phyloP scores from a whole-genome alignment of 2,888 invertebrate species.

The Ypsolopha sequella region DNA sequence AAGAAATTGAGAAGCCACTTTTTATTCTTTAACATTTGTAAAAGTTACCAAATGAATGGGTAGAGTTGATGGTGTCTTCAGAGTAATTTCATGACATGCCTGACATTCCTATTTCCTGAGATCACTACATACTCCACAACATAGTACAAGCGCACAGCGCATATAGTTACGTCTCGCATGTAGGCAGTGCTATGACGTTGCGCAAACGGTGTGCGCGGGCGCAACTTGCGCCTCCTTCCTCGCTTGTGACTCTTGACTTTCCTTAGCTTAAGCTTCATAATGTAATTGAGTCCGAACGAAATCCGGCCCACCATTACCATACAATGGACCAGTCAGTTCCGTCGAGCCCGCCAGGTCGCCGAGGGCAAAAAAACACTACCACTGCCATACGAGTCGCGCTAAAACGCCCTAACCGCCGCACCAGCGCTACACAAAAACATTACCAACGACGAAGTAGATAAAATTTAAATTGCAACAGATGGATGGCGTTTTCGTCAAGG shows the following conservation, averaged over 20 bases:
- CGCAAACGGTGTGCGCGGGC: constrained; percentile 18
- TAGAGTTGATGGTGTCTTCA: no score
- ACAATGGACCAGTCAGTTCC: constrained; percentile 66
- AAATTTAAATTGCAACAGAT: constrained; percentile 2
- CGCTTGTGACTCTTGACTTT: constrained; percentile 63
- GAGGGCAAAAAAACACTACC: constrained; percentile 67
- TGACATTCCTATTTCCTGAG: no score
- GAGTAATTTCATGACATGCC: no score
- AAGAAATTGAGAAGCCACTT: no score
- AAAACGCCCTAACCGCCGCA: constrained; percentile 13
- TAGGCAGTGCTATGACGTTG: constrained; percentile 3
- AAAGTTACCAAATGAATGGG: no score
- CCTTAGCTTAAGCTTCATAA: constrained; percentile 65
- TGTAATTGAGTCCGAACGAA: constrained; percentile 69
- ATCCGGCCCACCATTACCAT: constrained; percentile 67
- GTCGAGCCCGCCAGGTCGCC: constrained; percentile 62
- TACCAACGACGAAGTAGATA: constrained; percentile 1
- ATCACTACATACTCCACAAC: neutral
- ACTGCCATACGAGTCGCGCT: constrained; percentile 27
- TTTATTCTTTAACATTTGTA: no score
- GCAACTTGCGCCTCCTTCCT: constrained; percentile 9
- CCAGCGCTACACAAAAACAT: neutral
- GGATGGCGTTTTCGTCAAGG: neutral
- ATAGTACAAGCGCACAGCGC: constrained; percentile 1
- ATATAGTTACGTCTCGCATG: neutral